Evolutionary conservation across 1,140 invertebrate genomes (phyloP).

Genomic region (Cephus cinctus): DNA sequence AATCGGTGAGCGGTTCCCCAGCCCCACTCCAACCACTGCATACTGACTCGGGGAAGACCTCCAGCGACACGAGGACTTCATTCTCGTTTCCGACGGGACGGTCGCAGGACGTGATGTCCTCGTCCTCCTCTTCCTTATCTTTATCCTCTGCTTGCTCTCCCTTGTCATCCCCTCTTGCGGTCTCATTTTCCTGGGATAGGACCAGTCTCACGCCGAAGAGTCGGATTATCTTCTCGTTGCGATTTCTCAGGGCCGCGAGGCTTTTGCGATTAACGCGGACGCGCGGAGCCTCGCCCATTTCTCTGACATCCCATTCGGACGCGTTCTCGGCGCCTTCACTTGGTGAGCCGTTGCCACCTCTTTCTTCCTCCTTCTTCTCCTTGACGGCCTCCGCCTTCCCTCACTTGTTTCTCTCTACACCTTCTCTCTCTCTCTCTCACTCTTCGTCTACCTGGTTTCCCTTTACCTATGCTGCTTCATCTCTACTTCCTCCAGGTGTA

Average conservation of each 20-base stretch:
- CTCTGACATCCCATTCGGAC: conserved; percentile 18
- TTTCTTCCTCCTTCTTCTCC: no score
- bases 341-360: neutral
- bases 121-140: neutral
- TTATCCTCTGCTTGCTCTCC: neutral
- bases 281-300: conserved; percentile 23
- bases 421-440: neutral
- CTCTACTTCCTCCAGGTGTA: no score
- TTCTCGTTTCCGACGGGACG: conserved; percentile 11
- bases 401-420: neutral
- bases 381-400: neutral
- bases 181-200: neutral
- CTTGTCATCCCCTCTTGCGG: no score
- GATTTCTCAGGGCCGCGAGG: conserved; percentile 8
- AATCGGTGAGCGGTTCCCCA: neutral
- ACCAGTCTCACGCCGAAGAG: conserved; percentile 14
- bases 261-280: conserved; percentile 16
- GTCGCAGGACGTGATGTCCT: neutral
- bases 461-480: neutral
- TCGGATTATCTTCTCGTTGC: conserved; percentile 3
- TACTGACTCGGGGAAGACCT: conserved; percentile 2
- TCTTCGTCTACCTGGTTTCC: neutral
- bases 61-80: conserved; percentile 17
- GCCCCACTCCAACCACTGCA: conserved; percentile 1
- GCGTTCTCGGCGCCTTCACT: neutral